A percentile compares a stretch with the other conserved stretches of the same genome.
phyloP scores from a whole-genome alignment of 2,888 invertebrate genomes.

The Stenchaetothrips biformis region DNA sequence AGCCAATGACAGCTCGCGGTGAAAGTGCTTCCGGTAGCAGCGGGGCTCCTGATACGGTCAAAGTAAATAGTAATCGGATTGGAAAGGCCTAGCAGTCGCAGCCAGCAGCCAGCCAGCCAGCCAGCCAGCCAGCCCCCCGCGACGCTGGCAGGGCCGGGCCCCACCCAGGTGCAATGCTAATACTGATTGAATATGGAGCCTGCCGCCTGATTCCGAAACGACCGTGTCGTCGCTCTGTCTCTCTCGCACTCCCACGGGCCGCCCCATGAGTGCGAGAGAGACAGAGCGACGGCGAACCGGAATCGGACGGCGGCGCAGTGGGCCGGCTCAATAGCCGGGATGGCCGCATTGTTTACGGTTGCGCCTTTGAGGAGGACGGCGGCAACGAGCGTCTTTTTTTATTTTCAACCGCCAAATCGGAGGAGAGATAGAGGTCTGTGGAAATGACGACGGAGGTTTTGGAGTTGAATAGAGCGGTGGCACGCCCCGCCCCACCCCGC shows the following conservation, averaged over 20 bases:
- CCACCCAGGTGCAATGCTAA: neutral
- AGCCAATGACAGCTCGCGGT: neutral
- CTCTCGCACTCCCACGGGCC: too few species aligned
- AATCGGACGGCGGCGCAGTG: too few species aligned
- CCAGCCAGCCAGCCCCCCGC: neutral
- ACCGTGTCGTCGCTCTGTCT: too few species aligned
- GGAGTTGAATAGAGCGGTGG: neutral
- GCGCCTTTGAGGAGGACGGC: too few species aligned
- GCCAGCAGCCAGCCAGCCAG: neutral
- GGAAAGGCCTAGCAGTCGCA: neutral
- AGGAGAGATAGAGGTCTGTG: neutral
- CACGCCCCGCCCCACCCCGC: neutral
- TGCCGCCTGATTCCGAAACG: too few species aligned
- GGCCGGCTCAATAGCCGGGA: too few species aligned
- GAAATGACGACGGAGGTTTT: neutral
- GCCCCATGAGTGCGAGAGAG: too few species aligned
- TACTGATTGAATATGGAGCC: neutral
- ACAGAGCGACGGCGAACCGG: too few species aligned
- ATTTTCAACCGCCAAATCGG: too few species aligned
- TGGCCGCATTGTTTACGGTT: too few species aligned
- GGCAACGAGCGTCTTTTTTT: too few species aligned
- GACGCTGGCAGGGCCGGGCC: neutral
- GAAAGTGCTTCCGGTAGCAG: neutral
- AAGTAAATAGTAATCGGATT: conserved; percentile 24
- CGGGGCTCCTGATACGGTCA: neutral